These are phyloP conservation scores for Falcaria lacertinaria DNA, from an alignment of 2,888 invertebrate genomes.

Conservation along the genomic window DNA sequence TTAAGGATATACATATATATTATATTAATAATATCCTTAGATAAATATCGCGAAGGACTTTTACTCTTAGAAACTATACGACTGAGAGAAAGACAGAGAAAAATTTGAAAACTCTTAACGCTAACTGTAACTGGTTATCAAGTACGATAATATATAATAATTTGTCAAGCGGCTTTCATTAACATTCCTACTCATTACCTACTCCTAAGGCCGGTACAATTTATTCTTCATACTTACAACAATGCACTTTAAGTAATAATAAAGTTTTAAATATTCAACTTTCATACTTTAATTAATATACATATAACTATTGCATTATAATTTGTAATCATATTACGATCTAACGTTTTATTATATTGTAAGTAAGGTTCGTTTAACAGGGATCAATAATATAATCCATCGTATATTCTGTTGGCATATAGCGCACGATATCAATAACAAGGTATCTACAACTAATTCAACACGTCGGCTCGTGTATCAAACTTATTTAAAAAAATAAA, in stretches of 20 bases:
- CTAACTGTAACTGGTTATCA: constrained; percentile 61
- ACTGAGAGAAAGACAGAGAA: constrained; percentile 73
- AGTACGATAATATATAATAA: constrained; percentile 52
- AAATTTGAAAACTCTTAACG: constrained; percentile 66
- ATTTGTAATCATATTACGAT: constrained; percentile 52
- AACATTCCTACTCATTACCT: constrained; percentile 61
- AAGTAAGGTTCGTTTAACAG: constrained; percentile 10
- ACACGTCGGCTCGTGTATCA: constrained; percentile 4
- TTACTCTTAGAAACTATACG: constrained; percentile 63
- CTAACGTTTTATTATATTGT: constrained; percentile 14
- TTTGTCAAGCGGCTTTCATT: constrained; percentile 59
- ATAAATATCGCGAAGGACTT: constrained; percentile 27
- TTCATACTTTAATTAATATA: constrained; percentile 21
- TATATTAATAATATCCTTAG: too few relatives aligned
- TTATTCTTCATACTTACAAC: constrained; percentile 62
- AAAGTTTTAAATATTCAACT: constrained; percentile 66
- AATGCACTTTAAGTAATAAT: constrained; percentile 70
- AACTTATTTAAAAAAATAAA: too few relatives aligned
- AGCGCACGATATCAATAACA: too few relatives aligned
- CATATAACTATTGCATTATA: constrained; percentile 55
- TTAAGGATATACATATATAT: too few relatives aligned
- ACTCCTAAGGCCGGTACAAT: constrained; percentile 75
- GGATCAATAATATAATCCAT: too few relatives aligned
- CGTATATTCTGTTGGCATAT: too few relatives aligned
- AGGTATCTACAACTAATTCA: background rate